Conservation (phyloP, 2,797 vertebrate species). For the Gymnothorax javanicus region DNA sequence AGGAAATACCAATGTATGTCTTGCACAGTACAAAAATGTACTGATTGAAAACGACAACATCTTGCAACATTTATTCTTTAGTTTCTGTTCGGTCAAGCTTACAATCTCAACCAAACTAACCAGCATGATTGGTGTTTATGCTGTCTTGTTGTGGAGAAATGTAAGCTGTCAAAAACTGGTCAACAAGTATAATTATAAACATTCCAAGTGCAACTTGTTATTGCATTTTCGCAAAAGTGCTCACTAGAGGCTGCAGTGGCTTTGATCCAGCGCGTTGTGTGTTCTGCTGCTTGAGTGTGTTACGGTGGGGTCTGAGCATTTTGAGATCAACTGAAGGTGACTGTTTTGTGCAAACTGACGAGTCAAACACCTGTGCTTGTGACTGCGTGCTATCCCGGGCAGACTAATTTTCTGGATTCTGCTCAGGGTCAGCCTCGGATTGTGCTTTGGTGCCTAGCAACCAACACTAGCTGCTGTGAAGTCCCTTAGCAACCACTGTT, state of each 20-base stretch:
- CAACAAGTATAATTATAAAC: neutral
- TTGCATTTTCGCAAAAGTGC: neutral
- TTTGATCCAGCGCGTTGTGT: neutral
- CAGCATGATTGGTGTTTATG: neutral
- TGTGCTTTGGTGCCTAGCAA: conserved; percentile 44
- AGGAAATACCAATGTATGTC: neutral
- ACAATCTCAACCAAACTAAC: neutral
- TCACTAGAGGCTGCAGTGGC: neutral
- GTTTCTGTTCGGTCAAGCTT: neutral
- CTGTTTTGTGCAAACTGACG: neutral
- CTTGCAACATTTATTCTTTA: neutral
- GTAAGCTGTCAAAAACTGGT: neutral
- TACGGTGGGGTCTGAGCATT: neutral
- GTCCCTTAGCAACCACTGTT: conserved; percentile 57
- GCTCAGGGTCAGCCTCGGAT: conserved; percentile 13
- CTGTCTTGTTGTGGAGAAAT: neutral
- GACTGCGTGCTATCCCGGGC: neutral
- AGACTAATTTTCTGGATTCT: conserved; percentile 9
- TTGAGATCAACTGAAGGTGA: neutral
- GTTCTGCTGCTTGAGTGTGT: neutral
- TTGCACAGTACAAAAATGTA: neutral
- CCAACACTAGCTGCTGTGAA: conserved; percentile 50
- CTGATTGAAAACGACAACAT: neutral
- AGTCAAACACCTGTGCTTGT: neutral
- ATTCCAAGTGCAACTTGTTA: neutral